These are phyloP conservation scores for Zosterops hypoxanthus DNA, from an alignment of 2,113 vertebrate species.

Conservation along the genomic window DNA sequence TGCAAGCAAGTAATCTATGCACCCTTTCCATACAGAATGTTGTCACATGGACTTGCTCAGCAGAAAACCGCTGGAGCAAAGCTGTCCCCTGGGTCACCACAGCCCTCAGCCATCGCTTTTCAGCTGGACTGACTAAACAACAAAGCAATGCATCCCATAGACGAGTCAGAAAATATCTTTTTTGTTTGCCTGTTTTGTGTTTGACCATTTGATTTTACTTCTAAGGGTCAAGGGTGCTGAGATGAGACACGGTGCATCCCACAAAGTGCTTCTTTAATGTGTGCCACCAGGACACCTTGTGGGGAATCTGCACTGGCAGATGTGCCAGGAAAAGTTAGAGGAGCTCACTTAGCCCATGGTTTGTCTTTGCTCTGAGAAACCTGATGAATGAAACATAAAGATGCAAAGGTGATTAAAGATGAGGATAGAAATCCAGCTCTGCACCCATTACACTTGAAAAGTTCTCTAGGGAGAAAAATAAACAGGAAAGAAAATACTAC, in stretches of 20 bases:
- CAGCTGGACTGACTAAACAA: not conserved
- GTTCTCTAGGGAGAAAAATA: not conserved
- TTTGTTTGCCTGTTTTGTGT: not conserved
- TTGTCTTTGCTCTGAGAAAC: not conserved
- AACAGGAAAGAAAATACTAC: not conserved
- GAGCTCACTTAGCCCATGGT: not conserved
- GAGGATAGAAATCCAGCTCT: not conserved
- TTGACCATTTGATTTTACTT: not conserved
- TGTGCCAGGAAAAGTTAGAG: not conserved
- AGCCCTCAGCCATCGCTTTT: not conserved
- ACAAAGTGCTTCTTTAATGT: not conserved
- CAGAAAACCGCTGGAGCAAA: not conserved
- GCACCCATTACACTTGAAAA: not conserved
- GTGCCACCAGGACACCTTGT: not conserved
- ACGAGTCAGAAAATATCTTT: not conserved
- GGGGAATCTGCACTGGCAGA: not conserved
- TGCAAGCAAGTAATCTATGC: not conserved
- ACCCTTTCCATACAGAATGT: not conserved
- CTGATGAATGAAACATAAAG: not conserved
- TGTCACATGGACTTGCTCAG: not conserved
- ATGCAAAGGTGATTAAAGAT: not conserved
- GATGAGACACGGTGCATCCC: fast-evolving
- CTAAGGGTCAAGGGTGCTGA: not conserved
- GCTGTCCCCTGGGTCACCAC: not conserved
- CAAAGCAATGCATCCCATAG: not conserved